A percentile compares a stretch with the other conserved stretches of the same genome.
These are phyloP conservation scores for Scelioninae gen. 2 DNA, from an alignment of 2,888 invertebrate species.

Conservation along the genomic window DNA sequence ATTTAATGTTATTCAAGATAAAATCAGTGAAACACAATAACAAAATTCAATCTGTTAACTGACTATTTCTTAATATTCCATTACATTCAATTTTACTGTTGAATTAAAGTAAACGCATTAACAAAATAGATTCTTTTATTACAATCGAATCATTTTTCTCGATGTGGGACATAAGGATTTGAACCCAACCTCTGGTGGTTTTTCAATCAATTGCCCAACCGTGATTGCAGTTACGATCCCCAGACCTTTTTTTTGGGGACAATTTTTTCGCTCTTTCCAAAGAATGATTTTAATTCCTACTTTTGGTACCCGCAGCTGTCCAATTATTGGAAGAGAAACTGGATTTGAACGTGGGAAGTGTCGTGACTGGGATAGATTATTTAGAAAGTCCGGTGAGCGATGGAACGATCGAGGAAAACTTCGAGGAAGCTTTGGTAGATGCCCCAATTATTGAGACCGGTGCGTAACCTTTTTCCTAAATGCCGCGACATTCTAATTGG, in stretches of 20 bases:
- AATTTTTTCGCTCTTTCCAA: conserved; percentile 25
- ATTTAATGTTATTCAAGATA: too few species aligned
- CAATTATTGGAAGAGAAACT: conserved; percentile 74
- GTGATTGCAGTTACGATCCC: conserved; percentile 10
- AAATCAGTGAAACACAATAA: too few species aligned
- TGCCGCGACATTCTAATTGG: conserved; percentile 64
- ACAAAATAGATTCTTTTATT: too few species aligned
- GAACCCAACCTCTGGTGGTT: too few species aligned
- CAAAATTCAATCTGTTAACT: too few species aligned
- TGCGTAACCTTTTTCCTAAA: conserved; percentile 69
- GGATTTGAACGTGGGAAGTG: conserved; percentile 70
- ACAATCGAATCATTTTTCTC: too few species aligned
- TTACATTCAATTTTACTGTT: background rate
- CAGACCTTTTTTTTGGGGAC: background rate
- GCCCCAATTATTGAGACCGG: conserved; percentile 77
- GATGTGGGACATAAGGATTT: background rate
- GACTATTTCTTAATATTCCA: too few species aligned
- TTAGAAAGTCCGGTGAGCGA: conserved; percentile 86
- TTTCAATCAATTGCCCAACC: conserved; percentile 13
- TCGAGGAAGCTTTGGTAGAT: conserved; percentile 89
- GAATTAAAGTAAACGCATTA: too few species aligned
- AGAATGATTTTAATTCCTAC: conserved; percentile 34
- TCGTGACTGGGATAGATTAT: conserved; percentile 75
- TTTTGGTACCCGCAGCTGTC: conserved; percentile 65
- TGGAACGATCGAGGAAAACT: conserved; percentile 93